A percentile compares a stretch with the other conserved stretches of the same genome.
These are phyloP conservation scores for Cranoglanis bouderius DNA, from an alignment of 2,113 vertebrate species.

Conservation along the genomic window DNA sequence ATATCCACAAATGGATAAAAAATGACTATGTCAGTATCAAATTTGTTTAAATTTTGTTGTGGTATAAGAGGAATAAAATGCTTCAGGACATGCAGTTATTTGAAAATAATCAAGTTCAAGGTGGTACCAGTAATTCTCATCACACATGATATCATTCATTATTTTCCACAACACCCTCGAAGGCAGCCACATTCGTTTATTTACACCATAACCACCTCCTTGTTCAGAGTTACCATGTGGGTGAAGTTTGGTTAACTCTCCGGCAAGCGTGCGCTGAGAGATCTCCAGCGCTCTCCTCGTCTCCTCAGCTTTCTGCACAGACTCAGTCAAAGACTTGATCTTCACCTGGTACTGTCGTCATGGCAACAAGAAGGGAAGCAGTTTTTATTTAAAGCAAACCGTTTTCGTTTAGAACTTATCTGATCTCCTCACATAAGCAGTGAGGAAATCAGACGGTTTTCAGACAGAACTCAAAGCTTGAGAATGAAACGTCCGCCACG, in stretches of 20 bases:
- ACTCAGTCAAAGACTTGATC: constrained; percentile 91
- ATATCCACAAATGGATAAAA: background rate
- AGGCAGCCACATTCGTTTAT: background rate
- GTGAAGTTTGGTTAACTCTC: constrained; percentile 83
- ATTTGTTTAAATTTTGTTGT: background rate
- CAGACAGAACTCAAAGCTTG: background rate
- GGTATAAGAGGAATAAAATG: no score
- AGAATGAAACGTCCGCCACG: background rate
- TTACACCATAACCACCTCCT: background rate
- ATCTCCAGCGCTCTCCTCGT: constrained; percentile 89
- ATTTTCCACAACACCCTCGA: background rate
- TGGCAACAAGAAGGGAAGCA: background rate
- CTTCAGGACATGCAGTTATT: background rate
- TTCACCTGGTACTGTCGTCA: constrained; percentile 86
- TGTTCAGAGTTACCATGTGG: background rate
- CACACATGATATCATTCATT: background rate
- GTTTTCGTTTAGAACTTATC: background rate
- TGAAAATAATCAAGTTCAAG: background rate
- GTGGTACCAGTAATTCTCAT: background rate
- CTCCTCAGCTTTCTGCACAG: constrained; percentile 93
- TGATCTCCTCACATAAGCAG: background rate
- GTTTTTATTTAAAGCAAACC: background rate
- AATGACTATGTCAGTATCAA: background rate
- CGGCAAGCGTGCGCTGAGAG: constrained; percentile 83
- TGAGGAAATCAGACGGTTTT: background rate